Base-by-base conservation (phyloP, 2,888 invertebrate species). In the Amblyjoppa fuscipennis region DNA sequence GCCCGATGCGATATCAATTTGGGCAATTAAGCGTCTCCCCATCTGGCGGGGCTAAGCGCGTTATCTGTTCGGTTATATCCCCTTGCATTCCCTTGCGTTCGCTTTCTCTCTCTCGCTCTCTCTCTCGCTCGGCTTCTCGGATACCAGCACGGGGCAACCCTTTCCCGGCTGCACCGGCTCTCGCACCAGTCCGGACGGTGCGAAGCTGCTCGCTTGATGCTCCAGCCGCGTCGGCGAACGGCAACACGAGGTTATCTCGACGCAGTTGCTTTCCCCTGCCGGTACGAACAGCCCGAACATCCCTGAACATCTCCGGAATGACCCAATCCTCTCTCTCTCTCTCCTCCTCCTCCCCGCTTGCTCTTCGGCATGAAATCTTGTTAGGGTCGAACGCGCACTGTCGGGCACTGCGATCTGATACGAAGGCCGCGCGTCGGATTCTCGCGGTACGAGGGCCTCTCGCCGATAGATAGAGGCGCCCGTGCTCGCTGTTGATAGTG, bases 1-100 rank as follows among this genome's bases (percentile, higher is more conserved):
- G 69, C 84, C 83, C 81, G 59, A 79, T 84, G 77, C 79, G 81
- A 87, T 87, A 87, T 87, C 87, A 87, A 93, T 93, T 93, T 91
- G 87, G 89, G 89, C 91, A 93, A 93, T 93, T 93, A 93, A 92
- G 91, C 90, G 90, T 88, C 89, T 86, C 83, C 90, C 90, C 90
- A 90, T 89, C 90, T 91, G 90, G 87, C 87, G 76, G 85, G 86
- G 83, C 84, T 90, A 89, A 92, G 89, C 89, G 89, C 90, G 91
- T 91, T 93, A 92, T 93, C 92, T 89, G 89, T 84, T 88, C 88
- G 87, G 90, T 91, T 90, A 91, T 92, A 91, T 89, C 89, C 66
- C 85, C 71, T 28, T 61, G 70, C 45, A 61, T 61, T 49, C 64
- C 31, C 16, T 28, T 61, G 25, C 71, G 5, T 53, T 34, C 53